Base-by-base conservation (phyloP, 2,113 vertebrate genomes). In the Acrocephalus kingi region DNA sequence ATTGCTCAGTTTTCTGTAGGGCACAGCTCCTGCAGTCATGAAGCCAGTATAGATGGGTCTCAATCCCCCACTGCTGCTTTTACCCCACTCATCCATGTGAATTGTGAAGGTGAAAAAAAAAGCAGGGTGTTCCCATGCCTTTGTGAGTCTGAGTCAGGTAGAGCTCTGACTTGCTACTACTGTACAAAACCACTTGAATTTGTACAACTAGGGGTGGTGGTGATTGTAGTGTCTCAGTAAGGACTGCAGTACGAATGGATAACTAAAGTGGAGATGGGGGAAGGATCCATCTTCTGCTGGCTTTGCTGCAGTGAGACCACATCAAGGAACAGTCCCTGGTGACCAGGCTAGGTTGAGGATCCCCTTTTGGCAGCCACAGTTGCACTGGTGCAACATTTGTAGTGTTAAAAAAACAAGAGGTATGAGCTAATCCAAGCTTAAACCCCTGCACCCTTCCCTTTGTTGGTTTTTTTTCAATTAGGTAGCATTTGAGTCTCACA, bases 11-110 rank as follows among this genome's bases (percentile, higher is more conserved):
- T 86, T 52, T 49, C 16, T 2, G 0, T 27, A 24, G 48, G 35
- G 21, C 1, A 2, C 73, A 87, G 41, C 63, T 84, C 55, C 72
- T 52, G 18, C 2, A 0, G 19, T 49, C 43, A 22, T 0, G 0
- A 66, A 84, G 17, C 22, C 20, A 16, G 20, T 24, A 16, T 18
- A 49, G 37, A 39, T 1, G 2, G 9, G 30, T 84, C 49, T 25
- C 19, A 58, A 35, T 1, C 15, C 21, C 7, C 1, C 6, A 14
- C 19, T 1, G 3, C 67, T 75, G 23, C 49, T 43, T 76, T 90
- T 41, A 85, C 30, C 45, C 12, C 35, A 13, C 30, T 68, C 22
- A 28, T 14, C 15, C 0, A 0, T 55, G 61, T 72, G 56, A 78
- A 31, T 24, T 14, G 13, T 25, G 25, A 46, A 74, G 72, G 22